Percentiles rank a stretch among this genome's conserved stretches.
Conservation (phyloP, 2,113 vertebrate genomes). For the Emberiza fucata region DNA sequence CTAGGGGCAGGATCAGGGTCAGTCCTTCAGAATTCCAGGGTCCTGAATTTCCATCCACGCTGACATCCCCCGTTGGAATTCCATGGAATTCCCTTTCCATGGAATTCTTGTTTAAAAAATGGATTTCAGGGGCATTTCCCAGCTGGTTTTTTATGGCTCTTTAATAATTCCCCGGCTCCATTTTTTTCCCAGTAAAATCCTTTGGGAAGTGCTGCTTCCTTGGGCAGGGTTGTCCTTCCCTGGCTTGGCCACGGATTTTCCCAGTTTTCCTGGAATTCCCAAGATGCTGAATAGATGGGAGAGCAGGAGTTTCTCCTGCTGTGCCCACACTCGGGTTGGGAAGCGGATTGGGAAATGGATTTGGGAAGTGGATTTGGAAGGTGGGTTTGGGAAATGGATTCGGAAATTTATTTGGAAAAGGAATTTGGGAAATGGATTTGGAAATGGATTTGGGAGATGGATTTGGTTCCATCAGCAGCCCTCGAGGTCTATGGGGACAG, state of each 20-base stretch:
- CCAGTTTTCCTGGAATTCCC: not conserved
- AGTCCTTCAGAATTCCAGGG: not conserved
- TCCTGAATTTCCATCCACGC: accelerated
- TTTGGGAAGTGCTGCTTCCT: not conserved
- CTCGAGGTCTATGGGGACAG: not conserved
- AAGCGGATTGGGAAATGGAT: not conserved
- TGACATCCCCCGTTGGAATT: too few species aligned
- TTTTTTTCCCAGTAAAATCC: not conserved
- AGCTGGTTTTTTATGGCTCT: not conserved
- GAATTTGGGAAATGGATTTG: not conserved
- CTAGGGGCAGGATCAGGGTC: not conserved
- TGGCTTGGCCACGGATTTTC: not conserved
- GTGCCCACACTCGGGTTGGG: not conserved
- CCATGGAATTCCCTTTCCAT: not conserved
- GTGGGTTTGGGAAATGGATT: too few species aligned
- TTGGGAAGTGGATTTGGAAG: not conserved
- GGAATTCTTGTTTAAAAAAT: not conserved
- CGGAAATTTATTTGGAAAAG: too few species aligned
- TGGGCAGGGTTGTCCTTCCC: not conserved
- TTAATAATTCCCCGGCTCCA: not conserved
- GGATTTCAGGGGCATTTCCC: not conserved
- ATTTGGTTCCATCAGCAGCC: not conserved
- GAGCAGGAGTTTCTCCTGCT: not conserved
- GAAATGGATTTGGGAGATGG: not conserved
- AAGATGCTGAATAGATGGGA: not conserved